These are phyloP conservation scores for Porites lutea DNA, from an alignment of 64 coral and sea anemone species.

Conservation along the genomic window DNA sequence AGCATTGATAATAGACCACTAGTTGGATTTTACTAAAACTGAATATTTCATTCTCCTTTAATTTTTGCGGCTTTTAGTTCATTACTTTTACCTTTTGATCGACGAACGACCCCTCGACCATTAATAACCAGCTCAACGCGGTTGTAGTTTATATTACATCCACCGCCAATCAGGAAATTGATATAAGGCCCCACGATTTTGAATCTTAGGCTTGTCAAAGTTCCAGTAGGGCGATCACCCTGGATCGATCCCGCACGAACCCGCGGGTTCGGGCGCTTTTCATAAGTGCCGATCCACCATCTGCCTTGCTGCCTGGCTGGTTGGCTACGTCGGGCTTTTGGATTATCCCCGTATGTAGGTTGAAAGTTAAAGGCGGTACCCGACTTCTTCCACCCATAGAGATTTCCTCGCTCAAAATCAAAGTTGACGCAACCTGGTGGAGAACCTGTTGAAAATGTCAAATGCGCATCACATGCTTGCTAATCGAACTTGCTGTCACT, in stretches of 20 bases:
- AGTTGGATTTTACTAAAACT: too few relatives aligned
- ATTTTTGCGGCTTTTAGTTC: too few relatives aligned
- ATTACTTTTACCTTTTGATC: conserved; percentile 1
- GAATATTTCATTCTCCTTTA: too few relatives aligned
- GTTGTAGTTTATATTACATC: conserved; percentile 31
- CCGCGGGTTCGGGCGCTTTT: conserved; percentile 43
- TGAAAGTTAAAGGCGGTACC: conserved; percentile 62
- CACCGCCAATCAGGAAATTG: conserved; percentile 72
- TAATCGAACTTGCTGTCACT: too few relatives aligned
- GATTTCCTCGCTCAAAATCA: conserved; percentile 58
- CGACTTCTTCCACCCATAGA: conserved; percentile 53
- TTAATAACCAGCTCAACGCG: conserved; percentile 66
- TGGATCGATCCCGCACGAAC: conserved; percentile 22
- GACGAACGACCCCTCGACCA: conserved; percentile 49
- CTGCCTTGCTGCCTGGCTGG: conserved; percentile 40
- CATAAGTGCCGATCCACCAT: conserved; percentile 62
- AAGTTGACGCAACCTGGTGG: conserved; percentile 53
- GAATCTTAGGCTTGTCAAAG: conserved; percentile 18
- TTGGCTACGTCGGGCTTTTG: conserved; percentile 1
- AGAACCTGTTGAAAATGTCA: neutral
- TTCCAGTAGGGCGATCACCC: conserved; percentile 37
- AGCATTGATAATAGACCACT: too few relatives aligned
- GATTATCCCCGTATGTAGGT: conserved; percentile 68
- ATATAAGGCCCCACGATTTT: conserved; percentile 59
- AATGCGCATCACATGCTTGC: too few relatives aligned